Evolutionary conservation across 2,888 invertebrate genomes (phyloP).

Genomic region (Xiphydria camelus): DNA sequence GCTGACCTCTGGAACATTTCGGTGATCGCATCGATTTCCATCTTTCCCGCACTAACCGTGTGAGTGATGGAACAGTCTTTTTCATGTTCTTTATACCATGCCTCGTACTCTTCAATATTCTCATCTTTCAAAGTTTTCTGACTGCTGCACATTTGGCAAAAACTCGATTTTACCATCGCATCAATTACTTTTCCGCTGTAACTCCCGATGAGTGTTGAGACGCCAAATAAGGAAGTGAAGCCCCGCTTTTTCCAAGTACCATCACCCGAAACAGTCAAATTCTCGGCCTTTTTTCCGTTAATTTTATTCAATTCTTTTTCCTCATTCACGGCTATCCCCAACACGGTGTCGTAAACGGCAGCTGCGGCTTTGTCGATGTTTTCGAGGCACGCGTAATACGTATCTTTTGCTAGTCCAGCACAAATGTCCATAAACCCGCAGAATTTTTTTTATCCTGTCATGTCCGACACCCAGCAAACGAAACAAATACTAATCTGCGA

Average conservation of each 20-base stretch:
- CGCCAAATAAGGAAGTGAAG: slow-evolving; percentile 13
- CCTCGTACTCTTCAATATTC: slow-evolving; percentile 7
- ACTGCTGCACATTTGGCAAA: slow-evolving; percentile 19
- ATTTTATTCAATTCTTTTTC: slow-evolving; percentile 13
- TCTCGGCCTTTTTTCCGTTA: not conserved
- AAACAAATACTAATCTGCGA: slow-evolving; percentile 6
- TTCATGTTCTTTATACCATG: slow-evolving; percentile 17
- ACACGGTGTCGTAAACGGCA: slow-evolving; percentile 10
- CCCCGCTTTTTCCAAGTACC: slow-evolving; percentile 16
- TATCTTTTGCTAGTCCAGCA: slow-evolving; percentile 21
- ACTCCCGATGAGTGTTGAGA: slow-evolving; percentile 10
- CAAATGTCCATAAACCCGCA: slow-evolving; percentile 31
- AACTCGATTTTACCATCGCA: slow-evolving; percentile 17
- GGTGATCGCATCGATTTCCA: slow-evolving; percentile 10
- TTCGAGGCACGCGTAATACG: slow-evolving; percentile 23
- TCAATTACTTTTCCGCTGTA: slow-evolving; percentile 14
- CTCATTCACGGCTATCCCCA: slow-evolving; percentile 7
- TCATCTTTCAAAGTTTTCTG: slow-evolving; percentile 17
- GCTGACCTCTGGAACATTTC: slow-evolving; percentile 10
- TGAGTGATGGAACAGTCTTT: slow-evolving; percentile 11
- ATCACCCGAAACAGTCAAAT: slow-evolving; percentile 16
- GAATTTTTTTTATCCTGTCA: slow-evolving; percentile 13
- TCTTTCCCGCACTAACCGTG: slow-evolving; percentile 9
- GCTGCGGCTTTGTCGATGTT: slow-evolving; percentile 8
- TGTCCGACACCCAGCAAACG: slow-evolving; percentile 10